These are phyloP conservation scores for Phrynocephalus versicolor DNA, from an alignment of 2,113 vertebrate genomes.

Conservation along the genomic window DNA sequence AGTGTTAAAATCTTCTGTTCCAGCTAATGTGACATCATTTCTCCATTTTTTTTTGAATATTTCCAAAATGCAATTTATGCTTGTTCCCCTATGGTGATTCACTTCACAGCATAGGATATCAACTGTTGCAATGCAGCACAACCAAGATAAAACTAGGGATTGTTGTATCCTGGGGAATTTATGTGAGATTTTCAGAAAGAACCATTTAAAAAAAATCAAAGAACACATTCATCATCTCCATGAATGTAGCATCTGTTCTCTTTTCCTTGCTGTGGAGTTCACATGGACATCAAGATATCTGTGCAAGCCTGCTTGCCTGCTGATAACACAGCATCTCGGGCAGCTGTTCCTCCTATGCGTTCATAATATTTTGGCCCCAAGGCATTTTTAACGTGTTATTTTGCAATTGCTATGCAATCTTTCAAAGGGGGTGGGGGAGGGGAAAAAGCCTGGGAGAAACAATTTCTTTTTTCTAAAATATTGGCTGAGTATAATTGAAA, in stretches of 20 bases:
- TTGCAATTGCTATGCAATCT: slow-evolving; percentile 45
- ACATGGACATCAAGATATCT: slow-evolving; percentile 35
- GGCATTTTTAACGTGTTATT: slow-evolving; percentile 43
- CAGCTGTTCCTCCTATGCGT: slow-evolving; percentile 18
- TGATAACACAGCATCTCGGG: slow-evolving; percentile 4
- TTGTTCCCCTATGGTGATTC: neutral
- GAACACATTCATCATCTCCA: neutral
- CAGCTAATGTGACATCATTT: neutral
- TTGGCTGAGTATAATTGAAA: slow-evolving; percentile 28
- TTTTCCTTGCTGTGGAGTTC: slow-evolving; percentile 12
- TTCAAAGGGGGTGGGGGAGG: slow-evolving; percentile 17
- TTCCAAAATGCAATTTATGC: neutral
- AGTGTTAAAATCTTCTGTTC: neutral
- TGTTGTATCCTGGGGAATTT: slow-evolving; percentile 20
- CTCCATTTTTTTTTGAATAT: neutral
- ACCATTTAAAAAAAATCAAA: neutral
- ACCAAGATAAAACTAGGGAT: slow-evolving; percentile 19
- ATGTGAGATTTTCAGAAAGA: slow-evolving; percentile 36
- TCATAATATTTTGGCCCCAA: slow-evolving; percentile 36
- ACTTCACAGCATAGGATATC: neutral
- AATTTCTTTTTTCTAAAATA: slow-evolving; percentile 20
- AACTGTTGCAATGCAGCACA: slow-evolving; percentile 16
- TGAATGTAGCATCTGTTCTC: slow-evolving; percentile 14
- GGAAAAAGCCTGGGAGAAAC: slow-evolving; percentile 32
- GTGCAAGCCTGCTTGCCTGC: slow-evolving; percentile 45